Evolutionary conservation across 2,113 vertebrate species (phyloP).

Genomic region (Etheostoma cragini): DNA sequence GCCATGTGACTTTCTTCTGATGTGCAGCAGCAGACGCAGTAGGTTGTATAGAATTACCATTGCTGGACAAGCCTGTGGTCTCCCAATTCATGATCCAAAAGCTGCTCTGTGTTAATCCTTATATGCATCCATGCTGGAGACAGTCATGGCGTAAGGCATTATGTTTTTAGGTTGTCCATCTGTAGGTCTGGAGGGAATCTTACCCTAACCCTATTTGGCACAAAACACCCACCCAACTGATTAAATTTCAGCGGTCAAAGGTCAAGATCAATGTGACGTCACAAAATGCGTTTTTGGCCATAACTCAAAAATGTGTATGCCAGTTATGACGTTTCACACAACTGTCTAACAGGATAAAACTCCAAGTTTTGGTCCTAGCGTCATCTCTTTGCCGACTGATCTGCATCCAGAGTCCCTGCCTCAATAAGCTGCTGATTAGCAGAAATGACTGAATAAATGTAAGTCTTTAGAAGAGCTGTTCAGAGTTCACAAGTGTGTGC

Average conservation of each 20-base stretch:
- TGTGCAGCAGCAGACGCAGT: slow-evolving; percentile 29
- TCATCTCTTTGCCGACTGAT: background rate
- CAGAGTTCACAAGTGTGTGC: background rate
- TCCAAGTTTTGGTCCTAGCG: background rate
- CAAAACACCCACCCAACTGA: no score
- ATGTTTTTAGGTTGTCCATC: no score
- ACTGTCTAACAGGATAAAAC: no score
- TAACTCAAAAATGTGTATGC: no score
- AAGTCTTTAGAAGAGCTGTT: background rate
- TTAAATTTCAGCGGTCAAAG: no score
- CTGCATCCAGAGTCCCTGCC: background rate
- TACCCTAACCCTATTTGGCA: no score
- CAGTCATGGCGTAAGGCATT: no score
- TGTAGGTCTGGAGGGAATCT: no score
- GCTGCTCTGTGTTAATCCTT: background rate
- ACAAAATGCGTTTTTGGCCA: no score
- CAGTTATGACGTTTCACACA: no score
- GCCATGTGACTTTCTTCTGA: slow-evolving; percentile 13
- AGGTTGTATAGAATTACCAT: slow-evolving; percentile 12
- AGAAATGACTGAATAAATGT: slow-evolving; percentile 5
- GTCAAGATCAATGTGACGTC: no score
- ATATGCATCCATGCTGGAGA: no score
- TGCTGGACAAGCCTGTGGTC: slow-evolving; percentile 22
- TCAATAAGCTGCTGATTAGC: slow-evolving; percentile 1
- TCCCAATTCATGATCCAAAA: slow-evolving; percentile 37